Evolutionary conservation across 2,113 vertebrate genomes (phyloP).

Genomic region (Campylomormyrus numenius): DNA sequence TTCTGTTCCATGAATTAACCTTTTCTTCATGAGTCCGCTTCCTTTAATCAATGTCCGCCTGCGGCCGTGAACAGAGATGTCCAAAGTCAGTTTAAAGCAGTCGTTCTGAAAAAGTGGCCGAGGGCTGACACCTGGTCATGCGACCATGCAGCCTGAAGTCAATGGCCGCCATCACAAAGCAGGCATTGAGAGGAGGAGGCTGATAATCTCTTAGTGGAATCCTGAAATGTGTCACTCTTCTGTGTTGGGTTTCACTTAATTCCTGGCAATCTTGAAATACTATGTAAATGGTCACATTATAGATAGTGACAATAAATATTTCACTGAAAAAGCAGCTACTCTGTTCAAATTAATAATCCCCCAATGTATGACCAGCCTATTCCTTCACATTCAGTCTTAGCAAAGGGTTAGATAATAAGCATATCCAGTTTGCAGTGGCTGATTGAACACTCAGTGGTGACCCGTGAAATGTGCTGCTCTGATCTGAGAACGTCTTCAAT

Average conservation of each 20-base stretch:
- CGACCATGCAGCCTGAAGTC: not conserved
- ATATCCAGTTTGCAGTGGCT: not conserved
- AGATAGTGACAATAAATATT: not conserved
- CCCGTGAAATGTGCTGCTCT: not conserved
- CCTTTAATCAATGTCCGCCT: not conserved
- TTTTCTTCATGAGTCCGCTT: not conserved
- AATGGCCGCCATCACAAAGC: not conserved
- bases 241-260: not conserved
- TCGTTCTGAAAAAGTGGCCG: not conserved
- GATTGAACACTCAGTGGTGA: not conserved
- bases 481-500: not conserved
- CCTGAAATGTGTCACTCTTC: not conserved
- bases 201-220: not conserved
- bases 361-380: not conserved
- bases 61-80: not conserved
- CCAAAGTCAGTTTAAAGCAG: not conserved
- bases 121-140: not conserved
- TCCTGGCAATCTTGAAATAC: not conserved
- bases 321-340: not conserved
- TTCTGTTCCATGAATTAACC: not conserved
- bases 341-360: not conserved
- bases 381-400: not conserved
- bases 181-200: not conserved
- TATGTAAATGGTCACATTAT: not conserved
- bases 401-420: not conserved